Conservation (phyloP, 2,797 vertebrate genomes). For the Urophycis tenuis region DNA sequence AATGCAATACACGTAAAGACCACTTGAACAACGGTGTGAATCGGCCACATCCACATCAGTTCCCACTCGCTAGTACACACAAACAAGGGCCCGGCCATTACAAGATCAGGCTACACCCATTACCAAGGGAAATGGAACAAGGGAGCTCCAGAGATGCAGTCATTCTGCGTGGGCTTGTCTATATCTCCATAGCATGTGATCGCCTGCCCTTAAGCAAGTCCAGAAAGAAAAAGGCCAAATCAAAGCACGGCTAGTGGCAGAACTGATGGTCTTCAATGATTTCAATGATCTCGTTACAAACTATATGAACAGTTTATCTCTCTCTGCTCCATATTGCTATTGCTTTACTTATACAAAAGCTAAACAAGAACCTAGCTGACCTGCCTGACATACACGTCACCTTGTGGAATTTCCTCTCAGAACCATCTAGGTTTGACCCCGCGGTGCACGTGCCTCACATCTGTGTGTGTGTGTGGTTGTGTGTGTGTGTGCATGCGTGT, state of each 20-base stretch:
- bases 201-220: too few species aligned
- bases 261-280: neutral
- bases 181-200: too few species aligned
- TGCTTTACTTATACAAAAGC: neutral
- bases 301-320: neutral
- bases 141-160: neutral
- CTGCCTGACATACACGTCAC: neutral
- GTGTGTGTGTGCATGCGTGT: too few species aligned
- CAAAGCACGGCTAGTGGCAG: neutral
- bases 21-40: neutral
- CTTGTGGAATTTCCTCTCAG: conserved; percentile 12
- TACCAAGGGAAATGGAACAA: neutral
- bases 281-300: neutral
- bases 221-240: neutral
- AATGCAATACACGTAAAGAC: too few species aligned
- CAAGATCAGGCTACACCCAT: too few species aligned
- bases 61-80: neutral
- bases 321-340: neutral
- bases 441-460: neutral
- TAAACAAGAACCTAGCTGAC: neutral
- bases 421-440: conserved; percentile 9
- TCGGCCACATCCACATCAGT: neutral
- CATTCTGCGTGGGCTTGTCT: too few species aligned
- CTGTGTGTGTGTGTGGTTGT: neutral
- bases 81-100: neutral